A percentile compares a stretch with the other conserved stretches of the same genome.
phyloP scores from a whole-genome alignment of 2,113 vertebrate genomes.

The Ammodytes dubius region DNA sequence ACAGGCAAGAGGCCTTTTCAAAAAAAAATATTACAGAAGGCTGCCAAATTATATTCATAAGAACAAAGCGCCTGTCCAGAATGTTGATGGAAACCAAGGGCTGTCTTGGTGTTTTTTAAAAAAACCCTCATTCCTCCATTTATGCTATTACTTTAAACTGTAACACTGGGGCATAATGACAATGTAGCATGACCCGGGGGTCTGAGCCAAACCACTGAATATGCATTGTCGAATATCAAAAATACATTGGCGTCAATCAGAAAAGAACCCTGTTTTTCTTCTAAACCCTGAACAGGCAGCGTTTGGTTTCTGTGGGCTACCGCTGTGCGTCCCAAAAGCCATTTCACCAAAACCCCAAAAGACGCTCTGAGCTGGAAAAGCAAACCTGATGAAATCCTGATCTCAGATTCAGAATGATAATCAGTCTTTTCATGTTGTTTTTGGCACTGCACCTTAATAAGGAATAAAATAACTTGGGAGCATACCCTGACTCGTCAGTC shows the following conservation, averaged over 20 bases:
- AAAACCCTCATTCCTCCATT: slow-evolving; percentile 11
- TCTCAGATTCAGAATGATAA: slow-evolving; percentile 49
- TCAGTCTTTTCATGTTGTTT: slow-evolving; percentile 46
- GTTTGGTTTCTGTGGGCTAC: slow-evolving; percentile 45
- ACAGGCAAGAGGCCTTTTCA: slow-evolving; percentile 57
- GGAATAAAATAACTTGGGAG: slow-evolving; percentile 75
- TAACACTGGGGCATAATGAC: slow-evolving; percentile 8
- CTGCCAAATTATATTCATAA: slow-evolving; percentile 57
- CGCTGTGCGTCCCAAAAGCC: slow-evolving; percentile 5
- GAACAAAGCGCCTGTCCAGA: slow-evolving; percentile 26
- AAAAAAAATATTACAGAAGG: slow-evolving; percentile 50
- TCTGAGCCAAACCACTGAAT: slow-evolving; percentile 28
- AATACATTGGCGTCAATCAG: slow-evolving; percentile 14
- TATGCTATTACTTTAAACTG: not conserved
- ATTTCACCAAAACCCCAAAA: slow-evolving; percentile 19
- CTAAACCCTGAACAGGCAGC: not conserved
- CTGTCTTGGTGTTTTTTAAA: slow-evolving; percentile 24
- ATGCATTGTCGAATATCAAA: slow-evolving; percentile 30
- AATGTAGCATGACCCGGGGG: not conserved
- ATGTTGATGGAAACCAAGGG: slow-evolving; percentile 49
- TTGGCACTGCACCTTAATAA: slow-evolving; percentile 65
- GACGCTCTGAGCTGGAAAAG: slow-evolving; percentile 25
- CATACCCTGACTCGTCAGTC: slow-evolving; percentile 50
- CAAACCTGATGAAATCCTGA: slow-evolving; percentile 36
- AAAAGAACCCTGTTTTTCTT: slow-evolving; percentile 8